These are phyloP conservation scores for Scaptomyza flava DNA, from an alignment of 2,888 invertebrate species.

Conservation along the genomic window DNA sequence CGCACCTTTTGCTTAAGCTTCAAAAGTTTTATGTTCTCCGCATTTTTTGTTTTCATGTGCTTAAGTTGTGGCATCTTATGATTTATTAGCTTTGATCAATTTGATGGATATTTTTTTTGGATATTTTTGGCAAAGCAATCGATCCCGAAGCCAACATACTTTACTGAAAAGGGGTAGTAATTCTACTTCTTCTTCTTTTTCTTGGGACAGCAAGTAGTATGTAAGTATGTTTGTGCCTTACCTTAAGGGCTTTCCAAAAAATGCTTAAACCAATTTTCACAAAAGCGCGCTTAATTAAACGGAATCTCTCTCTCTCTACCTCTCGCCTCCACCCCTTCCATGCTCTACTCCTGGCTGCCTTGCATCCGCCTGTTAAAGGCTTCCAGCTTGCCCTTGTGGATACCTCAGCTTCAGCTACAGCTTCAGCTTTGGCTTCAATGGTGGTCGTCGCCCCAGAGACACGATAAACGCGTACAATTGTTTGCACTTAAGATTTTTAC, in stretches of 20 bases:
- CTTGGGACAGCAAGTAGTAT: constrained; percentile 5
- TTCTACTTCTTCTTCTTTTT: not conserved
- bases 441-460: constrained; percentile 82
- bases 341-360: constrained; percentile 32
- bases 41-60: constrained; percentile 12
- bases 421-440: constrained; percentile 62
- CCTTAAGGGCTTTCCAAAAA: constrained; percentile 78
- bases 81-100: constrained; percentile 83
- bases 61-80: constrained; percentile 68
- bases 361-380: constrained; percentile 13
- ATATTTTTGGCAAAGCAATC: constrained; percentile 52
- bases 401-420: constrained; percentile 3
- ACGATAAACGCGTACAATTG: constrained; percentile 84
- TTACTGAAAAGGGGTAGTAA: constrained; percentile 11
- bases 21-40: constrained; percentile 17
- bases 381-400: constrained; percentile 5
- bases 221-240: constrained; percentile 37
- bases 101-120: constrained; percentile 78
- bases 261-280: constrained; percentile 76
- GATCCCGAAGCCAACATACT: constrained; percentile 28
- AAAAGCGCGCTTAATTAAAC: constrained; percentile 75
- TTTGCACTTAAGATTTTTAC: constrained; percentile 85
- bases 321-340: not conserved
- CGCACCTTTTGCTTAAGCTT: constrained; percentile 39
- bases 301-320: constrained; percentile 55